phyloP scores from a whole-genome alignment of 2,797 vertebrate genomes.

The Pteronotus mesoamericanus region DNA sequence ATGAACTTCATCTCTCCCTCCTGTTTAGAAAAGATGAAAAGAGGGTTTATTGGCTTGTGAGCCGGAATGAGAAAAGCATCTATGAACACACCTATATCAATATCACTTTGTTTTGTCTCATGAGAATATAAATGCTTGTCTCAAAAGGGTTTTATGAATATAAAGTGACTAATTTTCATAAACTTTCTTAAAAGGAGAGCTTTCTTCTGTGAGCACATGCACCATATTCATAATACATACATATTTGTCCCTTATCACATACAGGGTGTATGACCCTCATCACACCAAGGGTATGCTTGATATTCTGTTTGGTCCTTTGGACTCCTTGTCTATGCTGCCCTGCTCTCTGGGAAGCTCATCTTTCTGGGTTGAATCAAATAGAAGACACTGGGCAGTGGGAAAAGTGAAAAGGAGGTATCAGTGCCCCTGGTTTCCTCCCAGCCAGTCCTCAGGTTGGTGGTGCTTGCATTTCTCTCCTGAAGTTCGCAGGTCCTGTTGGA shows the following conservation, averaged over 20 bases:
- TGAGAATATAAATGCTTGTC: not conserved
- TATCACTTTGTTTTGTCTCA: not conserved
- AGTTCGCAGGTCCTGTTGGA: not conserved
- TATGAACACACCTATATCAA: not conserved
- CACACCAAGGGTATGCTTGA: too few relatives aligned
- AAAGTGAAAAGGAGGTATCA: not conserved
- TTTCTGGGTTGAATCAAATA: not conserved
- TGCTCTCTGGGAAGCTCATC: not conserved
- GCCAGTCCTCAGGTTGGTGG: too few relatives aligned
- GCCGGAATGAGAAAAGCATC: not conserved
- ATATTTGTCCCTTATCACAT: not conserved
- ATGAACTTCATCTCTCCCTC: not conserved
- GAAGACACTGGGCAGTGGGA: not conserved
- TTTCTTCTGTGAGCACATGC: not conserved
- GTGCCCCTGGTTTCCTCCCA: not conserved
- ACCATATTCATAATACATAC: not conserved
- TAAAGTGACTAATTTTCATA: not conserved
- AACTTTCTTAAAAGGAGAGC: not conserved
- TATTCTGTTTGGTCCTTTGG: not conserved
- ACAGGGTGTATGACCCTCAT: not conserved
- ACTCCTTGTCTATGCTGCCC: not conserved
- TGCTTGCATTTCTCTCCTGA: not conserved
- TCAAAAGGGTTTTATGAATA: not conserved
- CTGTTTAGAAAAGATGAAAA: not conserved
- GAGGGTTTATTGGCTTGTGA: not conserved